Evolutionary conservation across 2,888 invertebrate species (phyloP).

Genomic region (Dione juno): DNA sequence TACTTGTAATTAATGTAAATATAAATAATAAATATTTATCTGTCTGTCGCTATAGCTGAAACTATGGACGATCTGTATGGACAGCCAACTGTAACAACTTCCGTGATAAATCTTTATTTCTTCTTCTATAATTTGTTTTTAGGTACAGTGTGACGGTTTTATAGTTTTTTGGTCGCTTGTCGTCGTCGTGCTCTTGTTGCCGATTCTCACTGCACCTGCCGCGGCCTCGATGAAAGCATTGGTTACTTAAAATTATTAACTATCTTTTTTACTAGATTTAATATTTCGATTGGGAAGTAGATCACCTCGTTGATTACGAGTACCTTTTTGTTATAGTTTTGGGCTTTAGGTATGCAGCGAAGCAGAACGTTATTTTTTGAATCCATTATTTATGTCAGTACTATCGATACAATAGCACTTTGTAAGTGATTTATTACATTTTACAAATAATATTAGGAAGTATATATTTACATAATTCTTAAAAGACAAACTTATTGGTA

Average conservation of each 20-base stretch:
- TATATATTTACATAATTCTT: slow-evolving; percentile 37
- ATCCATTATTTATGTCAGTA: slow-evolving; percentile 60
- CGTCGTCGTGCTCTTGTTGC: slow-evolving; percentile 63
- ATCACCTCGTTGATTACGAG: slow-evolving; percentile 78
- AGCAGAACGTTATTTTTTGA: slow-evolving; percentile 65
- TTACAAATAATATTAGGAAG: slow-evolving; percentile 49
- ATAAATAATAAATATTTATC: slow-evolving; percentile 69
- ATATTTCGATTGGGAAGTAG: slow-evolving; percentile 78
- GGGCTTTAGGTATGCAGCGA: slow-evolving; percentile 58
- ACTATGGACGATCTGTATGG: slow-evolving; percentile 75
- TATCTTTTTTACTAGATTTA: slow-evolving; percentile 74
- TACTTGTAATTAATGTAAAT: slow-evolving; percentile 42
- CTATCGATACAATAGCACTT: slow-evolving; percentile 60
- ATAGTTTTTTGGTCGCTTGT: slow-evolving; percentile 47
- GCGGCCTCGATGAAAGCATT: slow-evolving; percentile 65
- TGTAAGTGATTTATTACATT: slow-evolving; percentile 55
- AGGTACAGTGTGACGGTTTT: slow-evolving; percentile 68
- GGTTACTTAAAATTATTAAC: slow-evolving; percentile 75
- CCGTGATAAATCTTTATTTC: slow-evolving; percentile 78
- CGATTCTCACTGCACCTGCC: slow-evolving; percentile 63
- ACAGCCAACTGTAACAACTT: slow-evolving; percentile 81
- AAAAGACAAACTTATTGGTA: slow-evolving; percentile 33
- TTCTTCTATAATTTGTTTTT: slow-evolving; percentile 80
- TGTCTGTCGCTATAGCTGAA: slow-evolving; percentile 72
- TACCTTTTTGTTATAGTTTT: slow-evolving; percentile 76